Percentiles rank a stretch among this genome's conserved stretches.
Evolutionary conservation across 1,140 invertebrate species (phyloP).

Genomic region (Chrysoperla carnea): DNA sequence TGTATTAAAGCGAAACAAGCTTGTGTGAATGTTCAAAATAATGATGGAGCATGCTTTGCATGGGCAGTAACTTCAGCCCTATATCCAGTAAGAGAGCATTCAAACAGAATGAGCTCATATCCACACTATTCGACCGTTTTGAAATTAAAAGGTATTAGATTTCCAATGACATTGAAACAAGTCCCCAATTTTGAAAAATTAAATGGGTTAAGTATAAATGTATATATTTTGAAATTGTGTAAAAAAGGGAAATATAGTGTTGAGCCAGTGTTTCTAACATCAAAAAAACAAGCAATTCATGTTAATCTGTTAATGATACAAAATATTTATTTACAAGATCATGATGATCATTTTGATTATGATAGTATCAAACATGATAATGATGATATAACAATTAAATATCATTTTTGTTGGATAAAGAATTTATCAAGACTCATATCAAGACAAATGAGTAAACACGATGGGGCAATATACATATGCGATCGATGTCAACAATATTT

Average conservation of each 20-base stretch:
- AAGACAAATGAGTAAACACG: constrained; percentile 11
- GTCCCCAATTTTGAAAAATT: constrained; percentile 19
- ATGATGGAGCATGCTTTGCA: constrained; percentile 14
- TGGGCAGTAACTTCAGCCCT: not conserved
- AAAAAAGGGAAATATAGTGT: constrained; percentile 7
- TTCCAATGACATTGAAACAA: constrained; percentile 20
- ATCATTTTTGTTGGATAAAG: constrained; percentile 18
- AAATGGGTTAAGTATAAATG: constrained; percentile 18
- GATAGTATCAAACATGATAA: constrained; percentile 1
- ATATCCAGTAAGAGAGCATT: constrained; percentile 12
- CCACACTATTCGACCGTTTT: constrained; percentile 13
- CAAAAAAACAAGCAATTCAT: constrained; percentile 10
- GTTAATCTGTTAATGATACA: constrained; percentile 14
- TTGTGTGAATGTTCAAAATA: constrained; percentile 15
- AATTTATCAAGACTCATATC: constrained; percentile 15
- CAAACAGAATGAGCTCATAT: constrained; percentile 14
- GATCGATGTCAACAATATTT: constrained; percentile 19
- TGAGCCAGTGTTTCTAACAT: constrained; percentile 14
- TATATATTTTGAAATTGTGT: constrained; percentile 10
- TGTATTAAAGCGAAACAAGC: constrained; percentile 13
- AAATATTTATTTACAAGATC: constrained; percentile 1
- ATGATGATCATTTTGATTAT: too few relatives aligned
- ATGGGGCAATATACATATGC: constrained; percentile 12
- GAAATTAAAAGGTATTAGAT: constrained; percentile 18
- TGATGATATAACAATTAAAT: constrained; percentile 3